Evolutionary conservation across 2,888 invertebrate genomes (phyloP), one percentile per base, ranked within the genome.

Genomic region (Hyposoter didymator): DNA sequence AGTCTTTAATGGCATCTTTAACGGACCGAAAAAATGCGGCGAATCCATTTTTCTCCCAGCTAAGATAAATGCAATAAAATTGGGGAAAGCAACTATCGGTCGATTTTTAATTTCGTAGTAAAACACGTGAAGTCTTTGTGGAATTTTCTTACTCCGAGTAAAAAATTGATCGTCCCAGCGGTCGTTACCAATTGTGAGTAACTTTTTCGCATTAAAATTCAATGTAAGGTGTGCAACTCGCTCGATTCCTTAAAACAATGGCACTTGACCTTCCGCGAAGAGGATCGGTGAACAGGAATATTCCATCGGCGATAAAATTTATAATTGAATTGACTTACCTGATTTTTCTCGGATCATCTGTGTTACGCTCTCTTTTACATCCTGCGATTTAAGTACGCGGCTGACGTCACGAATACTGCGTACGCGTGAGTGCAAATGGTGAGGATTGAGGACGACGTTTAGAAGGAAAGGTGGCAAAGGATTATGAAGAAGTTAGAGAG

Each of bases 261-360:
- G 39, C 1, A 39, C 39, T 39, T 39, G 39, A 39, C 39, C 39
- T 39, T 39, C 39, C 8, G 10, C 39, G 39, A 39, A 39, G 10
- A 39, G 10, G 10, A 39, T 39, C 39, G 39, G 4, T 1, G 19
- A 72, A n/a, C n/a, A 35, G 35, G 17, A 52, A n/a, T 39, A 35
- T 59, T 55, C 55, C 28, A 55, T n/a, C 28, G 28, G 10, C 10
- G 10, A 35, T 32, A 7, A 10, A 17, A 45, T 32, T 35, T 28
- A 17, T 59, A 70, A 62, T 6, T 49, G 17, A 32, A 1, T 35
- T 2, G 28, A 69, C 85, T 85, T 76, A 85, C 85, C 85, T 78
- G 39, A 74, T 55, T 73, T 83, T 28, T 69, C 83, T 62, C 76
- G 80, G 78, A 74, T 83, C 85, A 85, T 85, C 67, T 81, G 78